Conservation (phyloP, 2,113 vertebrate species). For the Argyrosomus japonicus region DNA sequence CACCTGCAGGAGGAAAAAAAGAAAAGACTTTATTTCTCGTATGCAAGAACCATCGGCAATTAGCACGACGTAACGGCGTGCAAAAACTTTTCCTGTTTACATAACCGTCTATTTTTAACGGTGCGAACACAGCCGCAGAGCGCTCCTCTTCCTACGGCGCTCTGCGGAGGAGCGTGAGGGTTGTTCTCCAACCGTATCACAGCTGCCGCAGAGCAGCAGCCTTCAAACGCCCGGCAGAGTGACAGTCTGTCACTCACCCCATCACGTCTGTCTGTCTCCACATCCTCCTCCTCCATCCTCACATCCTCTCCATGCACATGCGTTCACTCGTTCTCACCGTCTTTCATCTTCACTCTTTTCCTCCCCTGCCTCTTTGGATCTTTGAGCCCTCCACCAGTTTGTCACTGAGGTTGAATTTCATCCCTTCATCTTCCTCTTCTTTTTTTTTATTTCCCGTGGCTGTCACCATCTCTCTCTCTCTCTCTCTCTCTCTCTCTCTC, state of each 20-base stretch:
- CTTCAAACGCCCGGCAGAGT: slow-evolving; percentile 69
- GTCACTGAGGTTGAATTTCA: slow-evolving; percentile 61
- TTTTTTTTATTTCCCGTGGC: slow-evolving; percentile 17
- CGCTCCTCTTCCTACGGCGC: slow-evolving; percentile 53
- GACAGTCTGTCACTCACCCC: slow-evolving; percentile 74
- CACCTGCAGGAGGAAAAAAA: slow-evolving; percentile 36
- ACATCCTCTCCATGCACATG: slow-evolving; percentile 25
- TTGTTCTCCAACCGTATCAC: slow-evolving; percentile 51
- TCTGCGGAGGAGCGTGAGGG: slow-evolving; percentile 28
- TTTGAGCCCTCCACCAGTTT: slow-evolving; percentile 36
- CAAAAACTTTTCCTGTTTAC: slow-evolving; percentile 55
- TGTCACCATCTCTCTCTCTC: slow-evolving; percentile 33
- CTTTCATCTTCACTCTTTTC: slow-evolving; percentile 38
- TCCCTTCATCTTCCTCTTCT: slow-evolving; percentile 50
- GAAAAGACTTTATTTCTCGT: slow-evolving; percentile 13
- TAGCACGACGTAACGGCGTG: slow-evolving; percentile 37
- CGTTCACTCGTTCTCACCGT: not conserved
- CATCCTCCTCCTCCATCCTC: slow-evolving; percentile 35
- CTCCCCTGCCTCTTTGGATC: slow-evolving; percentile 25
- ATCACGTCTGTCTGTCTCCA: slow-evolving; percentile 45
- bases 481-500: slow-evolving; percentile 16
- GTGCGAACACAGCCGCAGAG: slow-evolving; percentile 44
- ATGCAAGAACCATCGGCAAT: slow-evolving; percentile 54
- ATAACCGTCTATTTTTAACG: slow-evolving; percentile 76
- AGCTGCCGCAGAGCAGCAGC: slow-evolving; percentile 62